Base-by-base conservation (phyloP, 1,140 invertebrate species). In the Drosophila novamexicana region DNA sequence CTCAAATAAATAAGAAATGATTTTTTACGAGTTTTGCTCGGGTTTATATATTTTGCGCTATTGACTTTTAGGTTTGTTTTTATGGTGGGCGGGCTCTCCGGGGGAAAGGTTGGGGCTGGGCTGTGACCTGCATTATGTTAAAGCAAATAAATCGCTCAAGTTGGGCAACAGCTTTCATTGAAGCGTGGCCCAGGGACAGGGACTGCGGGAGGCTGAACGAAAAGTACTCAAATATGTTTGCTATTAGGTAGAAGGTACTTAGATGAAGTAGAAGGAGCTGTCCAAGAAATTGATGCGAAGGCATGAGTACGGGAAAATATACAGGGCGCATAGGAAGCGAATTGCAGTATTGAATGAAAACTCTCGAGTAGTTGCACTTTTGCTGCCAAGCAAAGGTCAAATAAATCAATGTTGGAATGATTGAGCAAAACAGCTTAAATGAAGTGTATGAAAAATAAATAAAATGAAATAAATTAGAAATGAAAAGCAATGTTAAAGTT, bases 1-100 rank as follows among this genome's bases (percentile, higher is more conserved):
- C 67, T 73, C 82, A 85, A 85, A 88, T 88, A 86, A 86, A 86
- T 88, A 85, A 82, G 76, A 79, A 86, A 82, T 79, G 85, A 77
- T 76, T 82, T 85, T 81, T 79, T 82, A 79, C 71, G 75, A 88
- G 58, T 63, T 70, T 50, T 65, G 58, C 61, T 64, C n/a, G 40
- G 56, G 50, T 62, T 56, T 56, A 45, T 62, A 54, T 67, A 54
- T 71, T 58, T 71, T 81, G 65, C 67, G 8, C 40, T 84, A 85
- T 81, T 86, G 82, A 86, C 71, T 85, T 83, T 85, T 76, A 40
- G 65, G 77, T 79, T 84, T 77, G 53, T 80, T 84, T 80, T 84
- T 54, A 18, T 32, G 12, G 12, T 10, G 9, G 10, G 37, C 7
- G 36, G 12, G 45, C 12, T 12, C 0, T 16, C 12, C 44, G 29